Evolutionary conservation across 2,113 vertebrate species (phyloP), one percentile per base, ranked within the genome.

Genomic region (Nesoenas mayeri): DNA sequence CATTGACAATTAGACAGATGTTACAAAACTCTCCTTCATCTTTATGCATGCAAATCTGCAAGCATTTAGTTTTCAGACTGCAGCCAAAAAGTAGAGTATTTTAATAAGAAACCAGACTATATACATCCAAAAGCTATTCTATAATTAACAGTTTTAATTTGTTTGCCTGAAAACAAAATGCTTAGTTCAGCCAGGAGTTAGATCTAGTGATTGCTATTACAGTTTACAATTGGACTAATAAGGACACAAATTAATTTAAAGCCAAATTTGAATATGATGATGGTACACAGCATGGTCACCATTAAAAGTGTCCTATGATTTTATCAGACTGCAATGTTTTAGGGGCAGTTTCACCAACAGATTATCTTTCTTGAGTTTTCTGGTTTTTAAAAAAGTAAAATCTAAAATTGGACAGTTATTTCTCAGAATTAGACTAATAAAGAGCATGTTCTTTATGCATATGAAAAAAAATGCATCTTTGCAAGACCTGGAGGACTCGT

Each of bases 71-170:
- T 88, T 85, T 69, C 50, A 91, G 36, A 91, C 51, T 80, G n/a
- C 34, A 89, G 65, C 36, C 53, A 75, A 88, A 70, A 91, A 64
- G 36, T 31, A n/a, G 61, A 77, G 28, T 61, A 82, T 82, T 93
- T 95, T 79, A 94, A 40, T 72, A 86, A 54, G 67, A 77, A 93
- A 86, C 13, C 82, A 85, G 6, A 8, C 50, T 56, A 72, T 31
- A 74, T 44, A 78, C 8, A 83, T 64, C 22, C 42, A 71, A 94
- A 91, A 69, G 26, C 28, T 40, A 65, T 70, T 80, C 53, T 57
- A 50, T 66, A 83, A 89, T 95, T 89, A 95, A 88, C 70, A 25
- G 32, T 72, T 97, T 91, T 85, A 64, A 91, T 92, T 95, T 91
- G 58, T 85, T 94, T 94, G 85, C 60, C 80, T 95, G 74, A 58